Base-by-base conservation (phyloP, 2,113 vertebrate species). In the Axis porcinus region DNA sequence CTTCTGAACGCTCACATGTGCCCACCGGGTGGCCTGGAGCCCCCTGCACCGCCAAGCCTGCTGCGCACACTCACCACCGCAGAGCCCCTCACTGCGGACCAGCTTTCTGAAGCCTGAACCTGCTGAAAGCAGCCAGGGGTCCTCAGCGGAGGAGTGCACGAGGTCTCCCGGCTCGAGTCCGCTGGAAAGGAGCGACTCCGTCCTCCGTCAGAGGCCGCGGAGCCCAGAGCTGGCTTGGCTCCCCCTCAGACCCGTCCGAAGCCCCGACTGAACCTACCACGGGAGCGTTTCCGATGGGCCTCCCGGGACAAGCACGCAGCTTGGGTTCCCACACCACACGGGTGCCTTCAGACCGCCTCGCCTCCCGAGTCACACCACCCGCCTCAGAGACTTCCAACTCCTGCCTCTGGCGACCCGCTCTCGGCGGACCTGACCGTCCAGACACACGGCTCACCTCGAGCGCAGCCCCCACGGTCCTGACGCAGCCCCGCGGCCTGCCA, bases 151-250 rank as follows among this genome's bases (percentile, higher is more conserved):
- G 0, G 7, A 33, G 21, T 11, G 0, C 27, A 5, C 3, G 28
- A 47, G 52, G 33, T 36, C 52, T 96, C 57, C 40, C 4, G 89
- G 28, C 36, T 55, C 15, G 1, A 36, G 52, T 70, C 52, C 93
- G 25, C 94, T 3, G 3, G 0, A 0, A 25, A 36, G 21, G 19
- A 36, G 16, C 5, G 14, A 62, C 57, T 74, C 11, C 40, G 1
- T 74, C 91, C 84, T 84, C 93, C 58, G 5, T 47, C 86, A 45
- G 1, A 4, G 70, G 45, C 81, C 5, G 7, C 21, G 54, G 91
- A 60, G 16, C 13, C 30, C 4, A n/a, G 54, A 25, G 82, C 86
- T 11, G 58, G 33, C 79, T 52, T 52, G 76, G 74, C 91, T 67
- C 52, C 17, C 36, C 0, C 27, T 28, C 2, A 3, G 55, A 55